phyloP scores from a whole-genome alignment of 2,888 invertebrate species.

The Philaethria dido region DNA sequence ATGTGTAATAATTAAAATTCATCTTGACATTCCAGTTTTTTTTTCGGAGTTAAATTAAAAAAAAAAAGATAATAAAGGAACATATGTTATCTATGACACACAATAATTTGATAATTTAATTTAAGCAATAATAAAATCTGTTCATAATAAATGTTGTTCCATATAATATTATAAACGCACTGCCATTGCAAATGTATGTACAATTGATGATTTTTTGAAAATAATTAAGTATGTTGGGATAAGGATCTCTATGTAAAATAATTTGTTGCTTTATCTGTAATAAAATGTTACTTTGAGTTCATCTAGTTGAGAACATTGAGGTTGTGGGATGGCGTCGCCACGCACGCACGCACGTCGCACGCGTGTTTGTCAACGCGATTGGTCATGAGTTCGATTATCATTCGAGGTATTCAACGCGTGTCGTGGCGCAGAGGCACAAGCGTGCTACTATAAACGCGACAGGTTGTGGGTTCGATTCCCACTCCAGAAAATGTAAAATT shows the following conservation, averaged over 20 bases:
- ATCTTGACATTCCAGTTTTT: conserved; percentile 18
- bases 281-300: conserved; percentile 35
- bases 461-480: too few relatives aligned
- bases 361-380: too few relatives aligned
- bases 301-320: too few relatives aligned
- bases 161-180: conserved; percentile 44
- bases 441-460: too few relatives aligned
- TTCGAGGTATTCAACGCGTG: too few relatives aligned
- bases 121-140: neutral
- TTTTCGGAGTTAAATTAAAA: conserved; percentile 1
- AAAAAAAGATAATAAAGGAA: neutral
- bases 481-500: too few relatives aligned
- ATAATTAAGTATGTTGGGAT: conserved; percentile 34
- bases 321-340: too few relatives aligned
- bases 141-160: conserved; percentile 7
- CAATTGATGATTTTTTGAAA: conserved; percentile 42
- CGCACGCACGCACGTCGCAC: too few relatives aligned
- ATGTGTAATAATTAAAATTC: neutral
- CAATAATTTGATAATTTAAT: conserved; percentile 8
- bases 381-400: too few relatives aligned
- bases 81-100: neutral
- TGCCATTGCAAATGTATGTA: conserved; percentile 57
- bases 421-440: too few relatives aligned
- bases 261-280: conserved; percentile 37
- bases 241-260: conserved; percentile 48